Base-by-base conservation (phyloP, 2,113 vertebrate genomes). In the Serinus canaria region DNA sequence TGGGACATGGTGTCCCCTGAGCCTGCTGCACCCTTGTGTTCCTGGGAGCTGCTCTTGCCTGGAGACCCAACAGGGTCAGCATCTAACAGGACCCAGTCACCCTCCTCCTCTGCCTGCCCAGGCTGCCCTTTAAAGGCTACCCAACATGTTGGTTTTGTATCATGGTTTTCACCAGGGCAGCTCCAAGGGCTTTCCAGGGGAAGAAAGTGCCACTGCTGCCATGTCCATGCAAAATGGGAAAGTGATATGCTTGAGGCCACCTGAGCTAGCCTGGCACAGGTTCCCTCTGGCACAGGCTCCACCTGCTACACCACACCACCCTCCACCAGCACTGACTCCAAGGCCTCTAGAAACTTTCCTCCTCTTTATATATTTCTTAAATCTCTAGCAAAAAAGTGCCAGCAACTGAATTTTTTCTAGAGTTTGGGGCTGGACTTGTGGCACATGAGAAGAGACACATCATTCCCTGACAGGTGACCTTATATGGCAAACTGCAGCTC, bases 371-470 rank as follows among this genome's bases (percentile, higher is more conserved):
- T 4, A 30, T 23, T 64, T 80, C 25, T 62, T 2, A 82, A 91
- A 60, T 39, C 10, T 87, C 69, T 22, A 75, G 19, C 53, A 79
- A 90, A 91, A 89, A 68, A 52, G 11, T 18, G 67, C 35, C 63
- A 83, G 20, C 76, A 64, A 17, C 4, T 33, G 15, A 55, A 63
- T 25, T 83, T 72, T 68, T 83, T 60, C 62, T 10, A 22, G 13
- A 22, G 15, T 56, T 75, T 78, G 58, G 75, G 39, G 23, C 6
- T 47, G 19, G 1, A n/a, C 63, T 80, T 82, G 74, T 91, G 79
- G 81, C 82, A 80, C 46, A 85, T 25, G 28, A 62, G 44, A 63
- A 95, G 46, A 50, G 81, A 77, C 91, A 83, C 41, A 59, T 83
- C 94, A 64, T 39, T 90, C 47, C 46, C 70, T 4, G 2, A 79